Conservation (phyloP, 1,140 invertebrate genomes). For the Neotoxoptera formosana region DNA sequence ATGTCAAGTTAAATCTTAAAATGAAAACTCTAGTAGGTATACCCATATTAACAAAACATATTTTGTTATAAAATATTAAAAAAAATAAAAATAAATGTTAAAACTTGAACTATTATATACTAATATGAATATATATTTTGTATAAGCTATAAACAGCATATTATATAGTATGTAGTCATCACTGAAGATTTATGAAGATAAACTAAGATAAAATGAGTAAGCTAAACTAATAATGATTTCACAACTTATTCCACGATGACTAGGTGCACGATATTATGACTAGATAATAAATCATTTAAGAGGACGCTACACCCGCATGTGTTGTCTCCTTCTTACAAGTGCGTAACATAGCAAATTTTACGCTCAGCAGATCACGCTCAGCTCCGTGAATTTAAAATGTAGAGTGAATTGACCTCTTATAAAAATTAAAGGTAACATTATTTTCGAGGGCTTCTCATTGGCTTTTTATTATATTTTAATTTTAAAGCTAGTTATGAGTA, state of each 20-base stretch:
- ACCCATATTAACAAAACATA: neutral
- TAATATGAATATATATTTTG: neutral
- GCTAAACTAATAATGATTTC: neutral
- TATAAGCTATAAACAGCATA: neutral
- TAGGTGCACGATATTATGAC: no score
- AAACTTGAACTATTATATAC: neutral
- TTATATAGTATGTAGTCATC: neutral
- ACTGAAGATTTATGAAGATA: neutral
- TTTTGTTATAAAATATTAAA: neutral
- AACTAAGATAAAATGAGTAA: neutral
- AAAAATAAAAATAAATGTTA: no score
- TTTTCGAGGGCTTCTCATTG: no score
- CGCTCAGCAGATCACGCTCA: no score
- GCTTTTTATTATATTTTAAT: no score
- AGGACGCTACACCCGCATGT: no score
- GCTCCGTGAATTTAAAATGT: no score
- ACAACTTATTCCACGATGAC: neutral
- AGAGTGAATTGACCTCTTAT: no score
- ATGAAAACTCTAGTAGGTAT: neutral
- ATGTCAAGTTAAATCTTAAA: neutral
- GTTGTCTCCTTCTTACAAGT: no score
- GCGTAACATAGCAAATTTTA: no score
- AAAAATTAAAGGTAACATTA: no score
- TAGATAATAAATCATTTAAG: neutral
- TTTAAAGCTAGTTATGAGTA: no score